Evolutionary conservation across 2,113 vertebrate genomes (phyloP), one percentile per base, ranked within the genome.

Genomic region (Hiodon alosoides): DNA sequence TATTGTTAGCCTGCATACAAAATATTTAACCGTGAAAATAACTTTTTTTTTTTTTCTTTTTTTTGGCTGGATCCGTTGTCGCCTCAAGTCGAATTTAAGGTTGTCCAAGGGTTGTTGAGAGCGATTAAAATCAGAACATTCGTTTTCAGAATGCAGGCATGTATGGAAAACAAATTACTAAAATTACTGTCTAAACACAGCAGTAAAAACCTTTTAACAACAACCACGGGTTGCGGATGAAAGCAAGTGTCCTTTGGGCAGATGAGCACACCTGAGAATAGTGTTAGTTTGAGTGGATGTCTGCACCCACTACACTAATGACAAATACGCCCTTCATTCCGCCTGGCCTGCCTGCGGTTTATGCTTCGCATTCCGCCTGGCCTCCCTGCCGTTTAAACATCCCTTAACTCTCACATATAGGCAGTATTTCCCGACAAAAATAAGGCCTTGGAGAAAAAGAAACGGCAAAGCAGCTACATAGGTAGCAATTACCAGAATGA

Each of bases 11-110:
- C 50, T 54, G 48, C 74, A 79, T 77, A 50, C 57, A 46, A 72
- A 79, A 79, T 77, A 77, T 83, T 82, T 71, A 78, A 85, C 79
- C 81, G 78, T 70, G 72, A 80, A 79, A 72, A 70, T 75, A 74
- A 85, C 77, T 83, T 82, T 82, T 79, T 85, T 84, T 83, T 79
- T 85, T 84, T 83, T n/a, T n/a, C n/a, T n/a, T n/a, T n/a, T n/a
- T 79, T 85, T 84, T 83, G 78, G 76, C 72, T 66, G 4, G 53
- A 72, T 48, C 52, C 69, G 66, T 51, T 58, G 13, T 52, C 48
- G 72, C 54, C 59, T 82, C 81, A 80, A 79, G 75, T 74, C 81
- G 79, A 79, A 84, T 84, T 75, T 76, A 59, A 75, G 78, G 72
- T 81, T 85, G 83, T 85, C 84, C 76, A 84, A 72, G 54, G 74